Base-by-base conservation (phyloP, 1,140 invertebrate genomes). In the Mactra quadrangularis region DNA sequence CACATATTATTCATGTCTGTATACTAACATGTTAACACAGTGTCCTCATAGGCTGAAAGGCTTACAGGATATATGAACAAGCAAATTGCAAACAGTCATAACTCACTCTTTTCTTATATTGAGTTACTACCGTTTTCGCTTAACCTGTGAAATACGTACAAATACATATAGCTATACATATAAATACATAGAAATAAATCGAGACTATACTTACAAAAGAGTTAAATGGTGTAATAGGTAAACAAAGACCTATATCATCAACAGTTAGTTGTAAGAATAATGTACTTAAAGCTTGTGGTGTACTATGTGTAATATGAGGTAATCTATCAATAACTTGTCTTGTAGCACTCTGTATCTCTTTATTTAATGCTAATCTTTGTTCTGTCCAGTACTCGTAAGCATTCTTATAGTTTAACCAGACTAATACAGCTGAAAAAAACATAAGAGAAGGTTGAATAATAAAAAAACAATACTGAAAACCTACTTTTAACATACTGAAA, bases 381-480 rank as follows among this genome's bases (percentile, higher is more conserved):
- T 99, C 98, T 85, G 97, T 98, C 98, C 98, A 99, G 93, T 99
- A 99, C 91, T 99, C 98, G 89, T 99, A 99, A 0, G 98, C 98
- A 93, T 99, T 99, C 93, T 99, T 99, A 91, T 99, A 99, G 93
- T 99, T 99, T 55, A 99, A 93, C 98, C 98, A 99, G 11, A 99
- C 98, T 0, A 99, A 94, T 82, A 99, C 98, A 33, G 98, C 98
- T 94, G 45, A 33, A 45, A 45, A 45, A 64, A 45, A 1, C 2
- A 35, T 15, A 38, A 29, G 9, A 62, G 19, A 62, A 29, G 27
- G 38, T n/a, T n/a, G n/a, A n/a, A n/a, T n/a, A n/a, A n/a, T n/a
- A n/a, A n/a, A n/a, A n/a, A n/a, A n/a, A n/a, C n/a, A n/a, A n/a
- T n/a, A n/a, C n/a, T n/a, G 25, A 25, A 55, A 11, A 11, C 53